These are phyloP conservation scores for Zophobas morio DNA, from an alignment of 1,140 invertebrate species.

Conservation along the genomic window DNA sequence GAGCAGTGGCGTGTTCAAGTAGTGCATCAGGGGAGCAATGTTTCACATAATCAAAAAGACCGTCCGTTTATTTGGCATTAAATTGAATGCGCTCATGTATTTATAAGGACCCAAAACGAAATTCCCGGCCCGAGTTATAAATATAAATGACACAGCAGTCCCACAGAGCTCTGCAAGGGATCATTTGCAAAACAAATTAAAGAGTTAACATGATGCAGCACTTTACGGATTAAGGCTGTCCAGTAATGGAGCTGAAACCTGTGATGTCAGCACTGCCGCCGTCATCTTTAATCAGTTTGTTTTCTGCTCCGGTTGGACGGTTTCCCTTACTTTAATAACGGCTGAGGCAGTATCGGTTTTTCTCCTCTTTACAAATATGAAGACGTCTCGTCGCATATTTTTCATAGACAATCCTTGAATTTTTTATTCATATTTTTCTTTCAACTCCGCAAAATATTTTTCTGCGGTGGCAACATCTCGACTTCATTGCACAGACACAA, in stretches of 20 bases:
- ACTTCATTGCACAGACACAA: conserved; percentile 31
- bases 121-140: conserved; percentile 55
- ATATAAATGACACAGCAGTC: conserved; percentile 59
- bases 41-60: conserved; percentile 52
- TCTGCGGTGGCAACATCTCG: conserved; percentile 35
- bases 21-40: conserved; percentile 41
- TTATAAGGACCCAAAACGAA: conserved; percentile 55
- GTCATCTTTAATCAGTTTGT: conserved; percentile 21
- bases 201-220: conserved; percentile 64
- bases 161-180: conserved; percentile 45
- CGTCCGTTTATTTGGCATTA: conserved; percentile 56
- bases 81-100: conserved; percentile 58
- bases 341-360: conserved; percentile 1
- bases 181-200: conserved; percentile 66
- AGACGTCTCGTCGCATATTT: conserved; percentile 8
- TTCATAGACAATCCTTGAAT: conserved; percentile 33
- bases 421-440: conserved; percentile 25
- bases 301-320: not conserved
- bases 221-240: conserved; percentile 61
- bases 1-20: conserved; percentile 20
- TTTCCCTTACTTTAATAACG: not conserved
- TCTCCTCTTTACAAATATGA: conserved; percentile 25
- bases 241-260: conserved; percentile 45
- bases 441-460: conserved; percentile 23
- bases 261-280: conserved; percentile 12